Conservation (phyloP, 2,888 invertebrate species). For the Hoplodrina blanda region DNA sequence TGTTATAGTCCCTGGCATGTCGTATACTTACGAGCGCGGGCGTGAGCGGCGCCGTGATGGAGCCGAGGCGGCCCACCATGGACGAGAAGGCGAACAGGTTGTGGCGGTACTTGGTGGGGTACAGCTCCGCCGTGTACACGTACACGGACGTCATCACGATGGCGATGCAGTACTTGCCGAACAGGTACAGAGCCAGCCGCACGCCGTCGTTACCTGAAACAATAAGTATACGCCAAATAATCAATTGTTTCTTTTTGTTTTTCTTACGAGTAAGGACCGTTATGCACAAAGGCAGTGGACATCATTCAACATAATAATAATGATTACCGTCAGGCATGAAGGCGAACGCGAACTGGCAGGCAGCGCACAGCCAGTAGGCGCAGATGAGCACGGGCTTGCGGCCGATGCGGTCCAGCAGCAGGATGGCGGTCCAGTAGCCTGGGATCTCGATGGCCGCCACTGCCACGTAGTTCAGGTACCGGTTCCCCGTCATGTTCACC, state of each 20-base stretch:
- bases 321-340: constrained; percentile 90
- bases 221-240: too few species aligned
- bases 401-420: constrained; percentile 92
- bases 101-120: constrained; percentile 92
- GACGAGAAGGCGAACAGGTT: constrained; percentile 92
- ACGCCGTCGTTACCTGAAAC: constrained; percentile 76
- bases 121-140: constrained; percentile 92
- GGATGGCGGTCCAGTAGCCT: constrained; percentile 92
- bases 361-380: constrained; percentile 92
- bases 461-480: constrained; percentile 92
- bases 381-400: constrained; percentile 91
- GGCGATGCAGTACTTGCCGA: constrained; percentile 92
- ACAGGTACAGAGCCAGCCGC: constrained; percentile 89
- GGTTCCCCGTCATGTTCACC: constrained; percentile 92
- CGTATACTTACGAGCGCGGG: constrained; percentile 90
- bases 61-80: constrained; percentile 92
- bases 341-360: constrained; percentile 91
- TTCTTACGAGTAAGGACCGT: not conserved
- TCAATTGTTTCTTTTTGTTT: not conserved
- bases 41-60: constrained; percentile 92
- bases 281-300: not conserved
- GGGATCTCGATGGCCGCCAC: constrained; percentile 93
- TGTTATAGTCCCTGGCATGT: too few species aligned
- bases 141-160: constrained; percentile 92
- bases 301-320: not conserved